Evolutionary conservation across 2,888 invertebrate genomes (phyloP), one percentile per base, ranked within the genome.

Genomic region (Parapristionchus giblindavisi): DNA sequence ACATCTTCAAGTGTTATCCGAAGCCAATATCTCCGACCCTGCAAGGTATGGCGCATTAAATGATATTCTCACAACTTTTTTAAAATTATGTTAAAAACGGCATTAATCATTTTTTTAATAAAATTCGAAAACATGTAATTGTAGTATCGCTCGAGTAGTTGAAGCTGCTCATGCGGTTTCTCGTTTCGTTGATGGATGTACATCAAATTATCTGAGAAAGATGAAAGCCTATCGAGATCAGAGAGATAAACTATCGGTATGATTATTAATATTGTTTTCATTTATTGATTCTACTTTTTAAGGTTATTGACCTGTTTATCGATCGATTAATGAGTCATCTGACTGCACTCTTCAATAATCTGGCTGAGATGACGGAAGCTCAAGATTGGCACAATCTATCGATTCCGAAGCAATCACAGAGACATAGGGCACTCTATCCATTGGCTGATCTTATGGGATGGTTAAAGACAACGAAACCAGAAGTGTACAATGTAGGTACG

Each of bases 321-420:
- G 92, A 93, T 75, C 92, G 93, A 60, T 92, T 97, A 73, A 93
- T 93, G 77, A 92, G 95, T 29, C 95, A 97, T 89, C 91, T 98
- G 70, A 96, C 96, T 89, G 96, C 97, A 90, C 91, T 95, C 71
- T 95, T 98, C 84, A 94, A 96, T 86, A 95, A 97, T 90, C 92
- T 95, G 90, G 70, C 70, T 5, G 70, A 71, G 24, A 71, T 54
- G 56, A 56, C 83, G 2, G 78, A 80, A 32, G 79, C 79, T 17
- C 82, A 85, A 38, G 82, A 84, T 72, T 84, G 84, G 82, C 82
- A 85, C 58, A 89, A 89, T 56, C 89, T 94, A 74, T 91, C 91
- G 40, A 90, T 95, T 81, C 93, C 94, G 0, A 92, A 93, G 82
- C 93, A 94, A 87, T 91, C 92, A 80, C 91, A 92, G 63, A 93